Percentiles rank a stretch among this genome's conserved stretches.
phyloP scores from a whole-genome alignment of 2,888 invertebrate species.

The Idaea straminata region DNA sequence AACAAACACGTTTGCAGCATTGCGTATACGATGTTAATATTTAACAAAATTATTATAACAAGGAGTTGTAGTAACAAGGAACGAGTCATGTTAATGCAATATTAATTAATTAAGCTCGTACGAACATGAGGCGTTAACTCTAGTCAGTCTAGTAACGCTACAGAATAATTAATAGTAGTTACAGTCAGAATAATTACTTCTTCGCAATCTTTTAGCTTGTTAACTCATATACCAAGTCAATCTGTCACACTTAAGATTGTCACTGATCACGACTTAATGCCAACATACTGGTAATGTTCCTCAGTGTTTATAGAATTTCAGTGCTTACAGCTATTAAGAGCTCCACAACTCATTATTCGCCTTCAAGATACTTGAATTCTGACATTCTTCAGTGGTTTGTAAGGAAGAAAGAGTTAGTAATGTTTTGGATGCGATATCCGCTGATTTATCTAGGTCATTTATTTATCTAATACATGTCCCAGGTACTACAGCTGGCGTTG shows the following conservation, averaged over 20 bases:
- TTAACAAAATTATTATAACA: slow-evolving; percentile 54
- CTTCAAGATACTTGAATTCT: slow-evolving; percentile 66
- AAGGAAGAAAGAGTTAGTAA: neutral
- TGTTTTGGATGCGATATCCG: neutral
- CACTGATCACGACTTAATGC: neutral
- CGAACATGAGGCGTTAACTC: slow-evolving; percentile 10
- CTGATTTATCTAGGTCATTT: too few species aligned
- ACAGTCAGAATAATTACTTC: too few species aligned
- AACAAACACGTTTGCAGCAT: slow-evolving; percentile 22
- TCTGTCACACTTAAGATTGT: neutral
- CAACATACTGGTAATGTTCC: neutral
- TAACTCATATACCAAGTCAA: neutral
- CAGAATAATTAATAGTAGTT: too few species aligned
- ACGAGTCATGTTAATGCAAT: slow-evolving; percentile 56
- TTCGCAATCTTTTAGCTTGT: neutral
- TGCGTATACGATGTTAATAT: slow-evolving; percentile 52
- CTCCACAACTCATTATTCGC: slow-evolving; percentile 70
- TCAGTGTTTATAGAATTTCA: slow-evolving; percentile 37
- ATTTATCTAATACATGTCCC: too few species aligned
- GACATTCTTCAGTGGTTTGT: slow-evolving; percentile 66
- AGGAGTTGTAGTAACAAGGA: slow-evolving; percentile 55
- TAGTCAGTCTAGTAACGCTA: too few species aligned
- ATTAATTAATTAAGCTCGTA: slow-evolving; percentile 65
- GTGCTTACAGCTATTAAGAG: slow-evolving; percentile 54
- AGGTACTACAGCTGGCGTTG: too few species aligned